These are phyloP conservation scores for Planiliza haematocheilus DNA, from an alignment of 2,113 vertebrate species.

Conservation along the genomic window DNA sequence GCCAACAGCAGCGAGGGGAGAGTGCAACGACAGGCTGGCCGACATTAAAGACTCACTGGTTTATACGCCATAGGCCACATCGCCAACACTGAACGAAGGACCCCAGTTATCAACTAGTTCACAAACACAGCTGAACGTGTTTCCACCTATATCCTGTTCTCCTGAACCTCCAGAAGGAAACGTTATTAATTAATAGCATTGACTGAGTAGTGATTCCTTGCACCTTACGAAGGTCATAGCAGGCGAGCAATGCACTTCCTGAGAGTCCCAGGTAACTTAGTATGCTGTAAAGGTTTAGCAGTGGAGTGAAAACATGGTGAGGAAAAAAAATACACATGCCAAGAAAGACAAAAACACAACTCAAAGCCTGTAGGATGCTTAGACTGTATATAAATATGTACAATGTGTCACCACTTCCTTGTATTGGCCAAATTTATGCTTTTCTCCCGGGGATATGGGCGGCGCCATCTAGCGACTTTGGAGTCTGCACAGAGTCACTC, in stretches of 20 bases:
- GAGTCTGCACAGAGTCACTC: too few relatives aligned
- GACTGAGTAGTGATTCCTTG: slow-evolving; percentile 56
- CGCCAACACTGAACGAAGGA: slow-evolving; percentile 27
- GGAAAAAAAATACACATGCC: too few relatives aligned
- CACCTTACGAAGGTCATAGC: slow-evolving; percentile 47
- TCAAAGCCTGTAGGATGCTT: too few relatives aligned
- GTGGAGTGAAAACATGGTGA: slow-evolving; percentile 17
- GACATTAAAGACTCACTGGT: slow-evolving; percentile 54
- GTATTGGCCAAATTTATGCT: too few relatives aligned
- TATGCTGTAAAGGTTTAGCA: slow-evolving; percentile 27
- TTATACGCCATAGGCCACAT: slow-evolving; percentile 28
- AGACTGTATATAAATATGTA: too few relatives aligned
- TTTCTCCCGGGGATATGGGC: too few relatives aligned
- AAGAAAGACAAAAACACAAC: too few relatives aligned
- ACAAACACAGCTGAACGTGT: slow-evolving; percentile 2
- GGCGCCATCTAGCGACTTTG: too few relatives aligned
- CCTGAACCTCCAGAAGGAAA: slow-evolving; percentile 14
- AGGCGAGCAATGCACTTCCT: slow-evolving; percentile 34
- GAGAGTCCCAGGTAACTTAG: slow-evolving; percentile 30
- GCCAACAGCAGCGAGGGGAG: slow-evolving; percentile 43
- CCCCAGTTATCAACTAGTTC: slow-evolving; percentile 15
- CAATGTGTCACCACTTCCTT: too few relatives aligned
- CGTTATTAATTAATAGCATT: slow-evolving; percentile 70
- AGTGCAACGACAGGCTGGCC: slow-evolving; percentile 36
- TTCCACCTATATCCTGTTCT: neutral